phyloP scores from a whole-genome alignment of 2,113 vertebrate genomes.

The Cryptotis parvus region DNA sequence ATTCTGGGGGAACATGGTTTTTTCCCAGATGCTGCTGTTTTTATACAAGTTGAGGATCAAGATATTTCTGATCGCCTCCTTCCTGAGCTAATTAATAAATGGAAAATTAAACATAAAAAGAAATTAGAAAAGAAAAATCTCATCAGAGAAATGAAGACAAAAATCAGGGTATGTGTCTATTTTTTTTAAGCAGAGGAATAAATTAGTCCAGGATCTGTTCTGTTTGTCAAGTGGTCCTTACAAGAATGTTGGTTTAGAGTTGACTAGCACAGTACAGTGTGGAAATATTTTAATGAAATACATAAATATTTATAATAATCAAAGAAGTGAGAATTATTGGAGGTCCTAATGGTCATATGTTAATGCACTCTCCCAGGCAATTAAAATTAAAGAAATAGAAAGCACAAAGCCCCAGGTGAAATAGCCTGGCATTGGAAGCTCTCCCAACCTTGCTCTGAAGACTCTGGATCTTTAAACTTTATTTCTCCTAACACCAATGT shows the following conservation, averaged over 20 bases:
- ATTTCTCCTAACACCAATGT: no score
- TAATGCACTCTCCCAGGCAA: conserved; percentile 16
- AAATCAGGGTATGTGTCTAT: conserved; percentile 87
- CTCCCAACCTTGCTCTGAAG: no score
- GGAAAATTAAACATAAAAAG: conserved; percentile 85
- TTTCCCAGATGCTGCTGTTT: conserved; percentile 91
- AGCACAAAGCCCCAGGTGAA: background rate
- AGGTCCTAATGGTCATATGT: background rate
- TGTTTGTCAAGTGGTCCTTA: conserved; percentile 20
- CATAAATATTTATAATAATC: conserved; percentile 8
- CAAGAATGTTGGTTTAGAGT: conserved; percentile 5
- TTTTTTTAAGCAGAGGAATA: background rate
- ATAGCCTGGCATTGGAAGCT: background rate
- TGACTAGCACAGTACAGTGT: conserved; percentile 9
- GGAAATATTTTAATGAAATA: conserved; percentile 29
- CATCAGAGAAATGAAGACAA: conserved; percentile 87
- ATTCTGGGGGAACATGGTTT: conserved; percentile 90
- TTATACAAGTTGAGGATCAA: conserved; percentile 88
- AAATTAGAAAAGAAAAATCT: conserved; percentile 85
- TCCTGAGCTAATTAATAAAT: conserved; percentile 87
- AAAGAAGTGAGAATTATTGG: conserved; percentile 28
- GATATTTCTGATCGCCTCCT: conserved; percentile 90
- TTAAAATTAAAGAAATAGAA: background rate
- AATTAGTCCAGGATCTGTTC: background rate
- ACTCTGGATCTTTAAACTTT: no score